Base-by-base conservation (phyloP, 2,797 vertebrate genomes). In the Hyperoplus immaculatus region DNA sequence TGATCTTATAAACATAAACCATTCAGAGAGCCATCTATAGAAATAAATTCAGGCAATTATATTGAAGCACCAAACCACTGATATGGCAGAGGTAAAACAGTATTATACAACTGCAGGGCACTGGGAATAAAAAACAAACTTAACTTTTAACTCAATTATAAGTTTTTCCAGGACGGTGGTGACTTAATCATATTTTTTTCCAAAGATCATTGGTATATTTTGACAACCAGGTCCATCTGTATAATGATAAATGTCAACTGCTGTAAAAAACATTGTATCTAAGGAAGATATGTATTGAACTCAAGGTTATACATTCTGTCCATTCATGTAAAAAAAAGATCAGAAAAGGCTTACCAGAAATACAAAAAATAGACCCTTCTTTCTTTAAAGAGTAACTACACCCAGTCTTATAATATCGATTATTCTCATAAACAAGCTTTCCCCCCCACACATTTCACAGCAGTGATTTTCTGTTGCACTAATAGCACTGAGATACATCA, bases 1-100 rank as follows among this genome's bases (percentile, higher is more conserved):
- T 69, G 14, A 79, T 82, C 67, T 42, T 69, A 85, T 79, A 77
- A 71, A 57, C 53, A 59, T 55, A 1, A 54, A 70, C 62, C 63
- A 64, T 50, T 62, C 45, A 51, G 49, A 66, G 64, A 49, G 60
- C 64, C 54, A 29, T 69, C 60, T 60, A 62, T 3, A 39, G 14
- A 80, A 62, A 80, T 69, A 66, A 67, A 86, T 54, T 21, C 55
- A 21, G 6, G 43, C 74, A 71, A 45, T 79, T 77, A 59, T 58
- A 64, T 68, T 54, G 18, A 49, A 64, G 42, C n/a, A 29, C 6
- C 15, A 16, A 4, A 14, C 2, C 38, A 15, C 15, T 14, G 9
- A 50, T 68, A 29, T 18, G 70, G 63, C 51, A 63, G 39, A 62
- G 41, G 45, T 14, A 29, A 29, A 29, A 29, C 3, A 63, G 69